Percentiles rank a stretch among this genome's conserved stretches.
Conservation (phyloP, 2,113 vertebrate species). For the Larimichthys crocea region DNA sequence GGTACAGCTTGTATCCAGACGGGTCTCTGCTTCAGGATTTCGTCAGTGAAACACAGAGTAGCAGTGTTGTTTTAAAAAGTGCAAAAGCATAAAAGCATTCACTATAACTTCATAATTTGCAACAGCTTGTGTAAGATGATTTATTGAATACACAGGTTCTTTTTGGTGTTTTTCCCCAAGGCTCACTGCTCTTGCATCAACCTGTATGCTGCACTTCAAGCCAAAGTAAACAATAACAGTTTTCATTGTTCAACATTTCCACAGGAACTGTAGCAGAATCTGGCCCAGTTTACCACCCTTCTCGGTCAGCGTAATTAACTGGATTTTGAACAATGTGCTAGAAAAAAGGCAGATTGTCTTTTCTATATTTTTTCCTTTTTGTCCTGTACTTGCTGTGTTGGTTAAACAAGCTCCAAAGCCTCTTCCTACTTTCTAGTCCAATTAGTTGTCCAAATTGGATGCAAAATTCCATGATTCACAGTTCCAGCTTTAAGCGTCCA, state of each 20-base stretch:
- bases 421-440: slow-evolving; percentile 26
- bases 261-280: slow-evolving; percentile 3
- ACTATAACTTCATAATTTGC: background rate
- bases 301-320: slow-evolving; percentile 50
- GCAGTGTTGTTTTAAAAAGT: background rate
- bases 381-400: slow-evolving; percentile 6
- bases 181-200: slow-evolving; percentile 25
- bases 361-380: background rate
- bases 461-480: slow-evolving; percentile 31
- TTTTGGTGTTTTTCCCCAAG: background rate
- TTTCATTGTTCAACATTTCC: slow-evolving; percentile 6
- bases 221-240: slow-evolving; percentile 29
- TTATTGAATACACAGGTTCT: slow-evolving; percentile 15
- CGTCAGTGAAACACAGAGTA: background rate
- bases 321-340: slow-evolving; percentile 51
- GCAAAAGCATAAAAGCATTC: background rate
- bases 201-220: slow-evolving; percentile 3
- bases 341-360: slow-evolving; percentile 32
- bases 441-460: slow-evolving; percentile 61
- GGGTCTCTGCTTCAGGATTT: slow-evolving; percentile 30
- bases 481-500: slow-evolving; percentile 25
- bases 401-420: slow-evolving; percentile 14
- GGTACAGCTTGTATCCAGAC: slow-evolving; percentile 25
- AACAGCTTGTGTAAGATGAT: slow-evolving; percentile 7
- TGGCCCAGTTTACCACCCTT: slow-evolving; percentile 37